Conservation (phyloP, 2,888 invertebrate genomes). For the Archips crataeganus region DNA sequence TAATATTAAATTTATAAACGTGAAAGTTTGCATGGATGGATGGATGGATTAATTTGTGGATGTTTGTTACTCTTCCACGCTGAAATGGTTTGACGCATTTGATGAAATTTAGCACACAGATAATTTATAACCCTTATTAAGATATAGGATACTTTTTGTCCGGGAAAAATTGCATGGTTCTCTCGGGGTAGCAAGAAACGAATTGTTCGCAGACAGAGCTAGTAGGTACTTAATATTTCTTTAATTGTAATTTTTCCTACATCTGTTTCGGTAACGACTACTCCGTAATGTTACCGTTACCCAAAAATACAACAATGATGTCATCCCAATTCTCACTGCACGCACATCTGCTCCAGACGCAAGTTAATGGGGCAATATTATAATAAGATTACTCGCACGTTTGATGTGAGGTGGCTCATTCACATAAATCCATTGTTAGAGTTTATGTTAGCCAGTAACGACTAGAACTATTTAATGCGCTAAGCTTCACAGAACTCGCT, state of each 20-base stretch:
- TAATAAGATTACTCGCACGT: conserved; percentile 14
- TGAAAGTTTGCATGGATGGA: too few relatives aligned
- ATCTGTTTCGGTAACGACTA: background rate
- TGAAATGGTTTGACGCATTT: too few relatives aligned
- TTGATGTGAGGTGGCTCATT: conserved; percentile 7
- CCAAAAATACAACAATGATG: conserved; percentile 7
- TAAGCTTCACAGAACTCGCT: conserved; percentile 22
- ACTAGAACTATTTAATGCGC: conserved; percentile 32
- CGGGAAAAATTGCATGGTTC: too few relatives aligned
- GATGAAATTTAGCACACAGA: too few relatives aligned
- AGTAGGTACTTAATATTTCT: too few relatives aligned
- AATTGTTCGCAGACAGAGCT: too few relatives aligned
- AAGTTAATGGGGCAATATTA: conserved; percentile 5
- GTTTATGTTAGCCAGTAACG: conserved; percentile 28
- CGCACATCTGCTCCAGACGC: background rate
- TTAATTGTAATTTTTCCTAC: background rate
- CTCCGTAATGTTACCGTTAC: background rate
- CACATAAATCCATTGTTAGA: conserved; percentile 28
- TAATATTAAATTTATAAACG: too few relatives aligned
- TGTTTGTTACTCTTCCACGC: too few relatives aligned
- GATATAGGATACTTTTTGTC: too few relatives aligned
- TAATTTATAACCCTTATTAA: too few relatives aligned
- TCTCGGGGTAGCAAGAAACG: too few relatives aligned
- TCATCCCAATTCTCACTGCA: background rate
- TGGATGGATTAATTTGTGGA: too few relatives aligned